These are phyloP conservation scores for Heterocephalus glaber DNA, from an alignment of 2,113 vertebrate genomes.

Conservation along the genomic window DNA sequence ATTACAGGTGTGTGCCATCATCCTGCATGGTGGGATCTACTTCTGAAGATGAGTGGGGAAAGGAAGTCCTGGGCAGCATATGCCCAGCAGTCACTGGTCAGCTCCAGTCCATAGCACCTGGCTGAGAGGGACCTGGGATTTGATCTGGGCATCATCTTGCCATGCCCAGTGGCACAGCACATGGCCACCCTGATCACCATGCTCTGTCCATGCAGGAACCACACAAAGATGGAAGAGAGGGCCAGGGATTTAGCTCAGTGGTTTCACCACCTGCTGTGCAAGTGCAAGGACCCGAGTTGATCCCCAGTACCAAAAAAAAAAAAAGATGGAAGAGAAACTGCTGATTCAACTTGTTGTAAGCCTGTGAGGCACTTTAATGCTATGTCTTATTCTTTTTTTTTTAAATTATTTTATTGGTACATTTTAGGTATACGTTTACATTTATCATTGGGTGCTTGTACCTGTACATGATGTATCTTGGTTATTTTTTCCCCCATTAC, in stretches of 20 bases:
- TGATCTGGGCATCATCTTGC: background rate
- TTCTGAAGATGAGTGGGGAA: background rate
- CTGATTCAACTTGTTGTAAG: background rate
- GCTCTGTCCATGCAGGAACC: background rate
- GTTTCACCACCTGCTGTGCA: no score
- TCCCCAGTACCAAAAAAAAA: no score
- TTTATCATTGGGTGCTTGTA: no score
- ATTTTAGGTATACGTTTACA: no score
- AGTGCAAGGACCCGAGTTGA: no score
- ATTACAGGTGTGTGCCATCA: background rate
- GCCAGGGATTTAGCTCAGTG: no score
- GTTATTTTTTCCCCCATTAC: no score
- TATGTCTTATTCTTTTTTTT: no score
- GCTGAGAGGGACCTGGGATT: background rate
- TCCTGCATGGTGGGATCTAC: background rate
- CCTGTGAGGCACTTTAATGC: accelerated
- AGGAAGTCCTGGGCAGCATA: background rate
- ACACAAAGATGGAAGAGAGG: background rate
- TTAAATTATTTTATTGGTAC: no score
- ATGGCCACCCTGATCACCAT: no score
- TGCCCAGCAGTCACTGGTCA: background rate
- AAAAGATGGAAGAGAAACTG: background rate
- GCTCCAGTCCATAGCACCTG: background rate
- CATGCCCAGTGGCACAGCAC: background rate
- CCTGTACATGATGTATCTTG: no score